These are phyloP conservation scores for Sebastolobus alascanus DNA, from an alignment of 2,797 vertebrate species.

Conservation along the genomic window DNA sequence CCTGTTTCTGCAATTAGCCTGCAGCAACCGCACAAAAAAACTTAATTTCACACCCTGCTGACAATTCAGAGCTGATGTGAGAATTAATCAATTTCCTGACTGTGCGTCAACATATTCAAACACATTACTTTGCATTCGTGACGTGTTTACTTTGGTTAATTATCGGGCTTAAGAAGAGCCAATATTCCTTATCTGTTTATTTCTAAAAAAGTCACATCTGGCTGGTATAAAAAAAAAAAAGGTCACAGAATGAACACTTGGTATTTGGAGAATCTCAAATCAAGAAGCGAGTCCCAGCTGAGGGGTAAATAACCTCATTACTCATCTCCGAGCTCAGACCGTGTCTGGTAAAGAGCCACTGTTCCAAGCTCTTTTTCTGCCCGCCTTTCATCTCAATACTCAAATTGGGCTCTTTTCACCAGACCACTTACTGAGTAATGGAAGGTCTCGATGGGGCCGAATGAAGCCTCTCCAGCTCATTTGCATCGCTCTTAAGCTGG, in stretches of 20 bases:
- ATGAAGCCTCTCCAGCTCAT: conserved; percentile 43
- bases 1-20: conserved; percentile 4
- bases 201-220: conserved; percentile 59
- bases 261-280: conserved; percentile 61
- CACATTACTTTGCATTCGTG: conserved; percentile 20
- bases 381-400: conserved; percentile 66
- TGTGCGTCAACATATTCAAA: conserved; percentile 26
- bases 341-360: conserved; percentile 47
- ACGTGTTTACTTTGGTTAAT: conserved; percentile 31
- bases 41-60: conserved; percentile 25
- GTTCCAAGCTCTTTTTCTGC: conserved; percentile 46
- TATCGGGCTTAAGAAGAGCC: conserved; percentile 9
- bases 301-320: conserved; percentile 74
- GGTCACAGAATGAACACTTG: conserved; percentile 40
- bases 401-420: conserved; percentile 66
- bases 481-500: conserved; percentile 32
- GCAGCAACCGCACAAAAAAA: not conserved
- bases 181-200: conserved; percentile 8
- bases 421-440: conserved; percentile 48
- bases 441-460: conserved; percentile 49
- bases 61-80: conserved; percentile 8
- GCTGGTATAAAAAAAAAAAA: conserved; percentile 33
- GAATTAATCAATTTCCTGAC: conserved; percentile 6
- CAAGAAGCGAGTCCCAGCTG: conserved; percentile 49
- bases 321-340: conserved; percentile 51